Evolutionary conservation across 2,797 vertebrate species (phyloP).

Genomic region (Champsocephalus esox): DNA sequence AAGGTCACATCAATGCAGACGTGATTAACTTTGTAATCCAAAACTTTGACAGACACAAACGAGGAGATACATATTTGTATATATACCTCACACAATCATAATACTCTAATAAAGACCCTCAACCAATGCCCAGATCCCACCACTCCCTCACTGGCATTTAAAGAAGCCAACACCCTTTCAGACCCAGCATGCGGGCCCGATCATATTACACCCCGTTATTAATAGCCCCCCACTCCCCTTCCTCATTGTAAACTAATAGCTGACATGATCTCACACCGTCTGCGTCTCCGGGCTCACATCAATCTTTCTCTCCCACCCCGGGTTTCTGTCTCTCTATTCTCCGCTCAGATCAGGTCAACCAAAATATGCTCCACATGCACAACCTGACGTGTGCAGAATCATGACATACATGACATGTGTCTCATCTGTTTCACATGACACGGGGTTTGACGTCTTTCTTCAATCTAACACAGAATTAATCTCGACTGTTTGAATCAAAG

Average conservation of each 20-base stretch:
- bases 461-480: background rate
- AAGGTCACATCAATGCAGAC: background rate
- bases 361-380: constrained; percentile 15
- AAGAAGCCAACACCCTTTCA: constrained; percentile 40
- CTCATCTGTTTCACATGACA: constrained; percentile 1
- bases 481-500: background rate
- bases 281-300: constrained; percentile 23
- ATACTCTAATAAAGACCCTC: background rate
- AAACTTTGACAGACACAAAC: background rate
- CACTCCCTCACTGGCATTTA: constrained; percentile 32
- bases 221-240: constrained; percentile 74
- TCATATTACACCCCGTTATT: constrained; percentile 78
- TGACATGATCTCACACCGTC: constrained; percentile 44
- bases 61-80: too few relatives aligned
- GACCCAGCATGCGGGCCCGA: constrained; percentile 33
- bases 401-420: background rate
- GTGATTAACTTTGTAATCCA: background rate
- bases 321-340: constrained; percentile 4
- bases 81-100: background rate
- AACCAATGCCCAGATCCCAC: background rate
- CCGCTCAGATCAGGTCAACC: constrained; percentile 11
- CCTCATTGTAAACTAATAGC: constrained; percentile 74
- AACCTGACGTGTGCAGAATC: background rate
- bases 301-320: background rate
- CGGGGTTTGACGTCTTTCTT: background rate